A percentile compares a stretch with the other conserved stretches of the same genome.
phyloP scores from a whole-genome alignment of 2,888 invertebrate genomes.

The Conistra vaccinii region DNA sequence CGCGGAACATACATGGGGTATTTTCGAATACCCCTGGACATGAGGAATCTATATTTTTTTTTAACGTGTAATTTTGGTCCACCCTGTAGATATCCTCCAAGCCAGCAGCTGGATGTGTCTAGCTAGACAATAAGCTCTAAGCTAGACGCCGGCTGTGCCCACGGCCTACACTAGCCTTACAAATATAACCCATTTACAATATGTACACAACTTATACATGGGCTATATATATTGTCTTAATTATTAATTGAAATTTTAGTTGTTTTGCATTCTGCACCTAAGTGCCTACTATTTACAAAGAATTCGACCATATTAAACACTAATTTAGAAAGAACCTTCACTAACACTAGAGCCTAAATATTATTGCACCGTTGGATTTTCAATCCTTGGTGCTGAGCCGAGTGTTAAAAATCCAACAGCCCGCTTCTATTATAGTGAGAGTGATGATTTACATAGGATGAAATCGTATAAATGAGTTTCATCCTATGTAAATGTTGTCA shows the following conservation, averaged over 20 bases:
- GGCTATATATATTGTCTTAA: not conserved
- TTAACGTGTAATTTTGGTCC: no score
- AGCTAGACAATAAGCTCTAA: not conserved
- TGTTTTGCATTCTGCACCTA: not conserved
- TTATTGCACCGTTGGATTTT: not conserved
- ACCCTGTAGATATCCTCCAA: not conserved
- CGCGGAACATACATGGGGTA: no score
- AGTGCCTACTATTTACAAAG: slow-evolving; percentile 1
- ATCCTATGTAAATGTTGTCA: slow-evolving; percentile 10
- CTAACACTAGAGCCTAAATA: not conserved
- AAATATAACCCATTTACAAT: not conserved
- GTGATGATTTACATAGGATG: not conserved
- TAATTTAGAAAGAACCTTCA: not conserved
- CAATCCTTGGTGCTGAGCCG: no score
- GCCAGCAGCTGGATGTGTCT: not conserved
- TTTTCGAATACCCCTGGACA: no score
- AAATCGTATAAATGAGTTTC: not conserved
- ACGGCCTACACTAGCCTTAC: not conserved
- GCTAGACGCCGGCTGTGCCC: not conserved
- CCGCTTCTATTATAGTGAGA: not conserved
- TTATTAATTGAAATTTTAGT: not conserved
- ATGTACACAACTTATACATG: slow-evolving; percentile 14
- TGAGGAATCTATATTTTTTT: no score
- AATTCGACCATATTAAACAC: not conserved
- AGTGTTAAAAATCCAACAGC: not conserved